Percentiles rank a stretch among this genome's conserved stretches.
Evolutionary conservation across 2,113 vertebrate genomes (phyloP).

Genomic region (Ageneiosus marmoratus): DNA sequence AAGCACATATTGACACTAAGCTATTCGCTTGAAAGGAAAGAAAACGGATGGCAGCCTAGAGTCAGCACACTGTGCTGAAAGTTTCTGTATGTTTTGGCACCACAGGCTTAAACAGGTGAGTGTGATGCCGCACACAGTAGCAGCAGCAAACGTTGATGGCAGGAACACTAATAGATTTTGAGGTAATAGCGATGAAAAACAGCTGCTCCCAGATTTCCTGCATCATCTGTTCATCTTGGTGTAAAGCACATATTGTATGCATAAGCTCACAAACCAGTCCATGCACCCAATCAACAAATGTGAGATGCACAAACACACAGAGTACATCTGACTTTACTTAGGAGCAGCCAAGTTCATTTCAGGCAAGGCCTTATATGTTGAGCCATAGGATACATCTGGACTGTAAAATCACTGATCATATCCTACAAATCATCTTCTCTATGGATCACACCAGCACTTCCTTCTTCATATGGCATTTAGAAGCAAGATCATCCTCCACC

Average conservation of each 20-base stretch:
- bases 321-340: slow-evolving; percentile 41
- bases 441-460: slow-evolving; percentile 65
- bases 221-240: slow-evolving; percentile 63
- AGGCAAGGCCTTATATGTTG: slow-evolving; percentile 53
- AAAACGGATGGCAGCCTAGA: background rate
- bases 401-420: slow-evolving; percentile 62
- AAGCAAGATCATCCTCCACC: slow-evolving; percentile 59
- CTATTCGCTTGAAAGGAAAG: slow-evolving; percentile 45
- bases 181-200: slow-evolving; percentile 60
- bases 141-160: slow-evolving; percentile 47
- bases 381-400: slow-evolving; percentile 59
- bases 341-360: slow-evolving; percentile 60
- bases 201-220: slow-evolving; percentile 58
- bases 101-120: slow-evolving; percentile 18
- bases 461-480: slow-evolving; percentile 58
- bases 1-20: slow-evolving; percentile 43
- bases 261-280: slow-evolving; percentile 16
- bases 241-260: slow-evolving; percentile 46
- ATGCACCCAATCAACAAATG: slow-evolving; percentile 51
- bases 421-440: slow-evolving; percentile 66
- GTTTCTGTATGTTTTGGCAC: slow-evolving; percentile 4
- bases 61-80: background rate
- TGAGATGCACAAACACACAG: slow-evolving; percentile 40
- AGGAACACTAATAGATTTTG: slow-evolving; percentile 56
- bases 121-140: slow-evolving; percentile 22